Percentiles rank a stretch among this genome's conserved stretches.
Conservation (phyloP, 2,888 invertebrate genomes). For the Limenitis camilla region DNA sequence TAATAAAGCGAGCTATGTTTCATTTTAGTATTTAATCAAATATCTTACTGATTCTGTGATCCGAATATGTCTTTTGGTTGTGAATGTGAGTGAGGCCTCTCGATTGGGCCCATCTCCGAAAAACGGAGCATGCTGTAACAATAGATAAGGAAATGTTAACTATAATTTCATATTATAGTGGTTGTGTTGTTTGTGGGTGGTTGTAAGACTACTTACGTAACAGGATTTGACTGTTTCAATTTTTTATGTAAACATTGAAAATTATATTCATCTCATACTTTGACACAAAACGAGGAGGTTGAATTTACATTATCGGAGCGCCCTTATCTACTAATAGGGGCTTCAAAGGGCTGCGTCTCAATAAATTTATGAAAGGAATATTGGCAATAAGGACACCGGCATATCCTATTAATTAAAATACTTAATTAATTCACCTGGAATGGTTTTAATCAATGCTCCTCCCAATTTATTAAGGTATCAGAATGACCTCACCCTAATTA, state of each 20-base stretch:
- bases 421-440: slow-evolving; percentile 75
- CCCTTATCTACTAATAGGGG: slow-evolving; percentile 56
- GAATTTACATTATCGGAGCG: slow-evolving; percentile 44
- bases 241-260: too few relatives aligned
- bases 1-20: background rate
- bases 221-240: too few relatives aligned
- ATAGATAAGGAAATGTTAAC: slow-evolving; percentile 19
- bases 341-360: slow-evolving; percentile 66
- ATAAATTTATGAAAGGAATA: slow-evolving; percentile 75
- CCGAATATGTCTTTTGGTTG: slow-evolving; percentile 30
- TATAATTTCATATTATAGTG: background rate
- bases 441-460: slow-evolving; percentile 72
- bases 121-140: slow-evolving; percentile 79
- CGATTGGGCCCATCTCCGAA: slow-evolving; percentile 69
- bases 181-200: too few relatives aligned
- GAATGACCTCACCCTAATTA: slow-evolving; percentile 36
- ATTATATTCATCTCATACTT: background rate
- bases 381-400: slow-evolving; percentile 71
- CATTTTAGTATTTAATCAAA: slow-evolving; percentile 10
- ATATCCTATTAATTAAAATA: slow-evolving; percentile 75
- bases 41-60: slow-evolving; percentile 29
- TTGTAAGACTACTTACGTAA: too few relatives aligned
- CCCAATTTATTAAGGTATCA: slow-evolving; percentile 70
- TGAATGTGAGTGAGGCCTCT: slow-evolving; percentile 28
- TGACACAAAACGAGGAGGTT: slow-evolving; percentile 23